Conservation (phyloP, 2,797 vertebrate species). For the Periparus ater region DNA sequence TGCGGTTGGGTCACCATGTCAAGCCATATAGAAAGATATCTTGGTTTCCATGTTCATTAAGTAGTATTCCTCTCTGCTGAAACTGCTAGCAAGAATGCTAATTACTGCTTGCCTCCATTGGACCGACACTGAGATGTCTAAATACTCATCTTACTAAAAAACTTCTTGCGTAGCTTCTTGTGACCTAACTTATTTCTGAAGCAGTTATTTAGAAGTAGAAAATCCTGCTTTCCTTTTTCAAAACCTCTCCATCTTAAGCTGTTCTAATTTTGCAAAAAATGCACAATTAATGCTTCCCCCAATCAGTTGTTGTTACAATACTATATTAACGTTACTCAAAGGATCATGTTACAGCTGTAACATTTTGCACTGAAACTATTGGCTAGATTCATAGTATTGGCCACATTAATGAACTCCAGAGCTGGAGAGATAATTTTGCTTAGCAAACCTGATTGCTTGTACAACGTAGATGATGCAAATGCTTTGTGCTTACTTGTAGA, state of each 20-base stretch:
- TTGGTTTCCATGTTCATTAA: constrained; percentile 21
- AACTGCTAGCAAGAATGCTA: background rate
- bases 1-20: background rate
- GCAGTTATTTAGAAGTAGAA: background rate
- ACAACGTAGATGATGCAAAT: background rate
- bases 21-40: background rate
- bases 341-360: background rate
- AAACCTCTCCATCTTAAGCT: background rate
- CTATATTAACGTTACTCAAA: background rate
- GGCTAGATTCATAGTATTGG: background rate
- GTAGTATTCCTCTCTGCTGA: background rate
- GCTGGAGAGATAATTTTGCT: background rate
- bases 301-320: background rate
- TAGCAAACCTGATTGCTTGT: background rate
- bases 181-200: background rate
- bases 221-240: background rate
- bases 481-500: background rate
- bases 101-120: background rate
- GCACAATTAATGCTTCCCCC: background rate
- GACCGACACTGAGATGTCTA: background rate
- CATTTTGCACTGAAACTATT: background rate
- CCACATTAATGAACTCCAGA: background rate
- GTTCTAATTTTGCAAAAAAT: background rate
- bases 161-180: background rate
- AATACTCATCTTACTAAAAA: background rate